Evolutionary conservation across 2,888 invertebrate species (phyloP).

Genomic region (Drosophila pseudotalamancana): DNA sequence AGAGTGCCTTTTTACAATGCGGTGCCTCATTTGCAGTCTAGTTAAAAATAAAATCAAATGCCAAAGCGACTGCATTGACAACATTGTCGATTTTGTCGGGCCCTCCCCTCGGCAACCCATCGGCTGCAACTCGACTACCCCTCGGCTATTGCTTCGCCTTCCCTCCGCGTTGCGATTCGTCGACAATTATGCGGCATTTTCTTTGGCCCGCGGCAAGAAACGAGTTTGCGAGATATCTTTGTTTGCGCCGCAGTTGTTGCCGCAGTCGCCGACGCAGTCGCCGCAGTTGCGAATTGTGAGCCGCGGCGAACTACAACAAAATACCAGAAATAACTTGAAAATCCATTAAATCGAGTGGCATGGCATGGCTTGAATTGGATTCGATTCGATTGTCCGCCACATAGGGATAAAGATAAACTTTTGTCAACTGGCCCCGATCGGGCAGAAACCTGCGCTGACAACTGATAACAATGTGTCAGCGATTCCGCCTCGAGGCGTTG

Average conservation of each 20-base stretch:
- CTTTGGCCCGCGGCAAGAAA: conserved; percentile 64
- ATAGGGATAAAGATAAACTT: conserved; percentile 72
- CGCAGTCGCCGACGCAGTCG: conserved; percentile 24
- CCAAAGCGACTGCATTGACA: conserved; percentile 73
- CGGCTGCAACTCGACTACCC: too few species aligned
- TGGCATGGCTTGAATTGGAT: conserved; percentile 13
- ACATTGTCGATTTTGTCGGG: conserved; percentile 73
- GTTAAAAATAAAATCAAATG: conserved; percentile 77
- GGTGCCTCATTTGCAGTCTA: conserved; percentile 62
- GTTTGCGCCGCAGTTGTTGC: conserved; percentile 43
- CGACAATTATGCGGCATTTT: conserved; percentile 79
- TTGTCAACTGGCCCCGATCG: conserved; percentile 44
- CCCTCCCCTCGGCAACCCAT: not conserved
- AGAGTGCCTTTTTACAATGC: conserved; percentile 35
- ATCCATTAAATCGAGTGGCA: conserved; percentile 71
- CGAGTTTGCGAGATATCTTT: conserved; percentile 73
- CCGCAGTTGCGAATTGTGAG: conserved; percentile 9
- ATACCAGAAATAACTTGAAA: conserved; percentile 78
- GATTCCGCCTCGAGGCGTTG: conserved; percentile 35
- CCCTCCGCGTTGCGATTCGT: conserved; percentile 50
- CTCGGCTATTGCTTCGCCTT: too few species aligned
- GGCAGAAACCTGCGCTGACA: conserved; percentile 59
- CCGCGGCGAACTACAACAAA: conserved; percentile 70
- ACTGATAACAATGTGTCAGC: conserved; percentile 79
- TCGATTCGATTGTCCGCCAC: too few species aligned